These are phyloP conservation scores for Centropyge bicolor DNA, from an alignment of 2,797 vertebrate genomes.

Conservation along the genomic window DNA sequence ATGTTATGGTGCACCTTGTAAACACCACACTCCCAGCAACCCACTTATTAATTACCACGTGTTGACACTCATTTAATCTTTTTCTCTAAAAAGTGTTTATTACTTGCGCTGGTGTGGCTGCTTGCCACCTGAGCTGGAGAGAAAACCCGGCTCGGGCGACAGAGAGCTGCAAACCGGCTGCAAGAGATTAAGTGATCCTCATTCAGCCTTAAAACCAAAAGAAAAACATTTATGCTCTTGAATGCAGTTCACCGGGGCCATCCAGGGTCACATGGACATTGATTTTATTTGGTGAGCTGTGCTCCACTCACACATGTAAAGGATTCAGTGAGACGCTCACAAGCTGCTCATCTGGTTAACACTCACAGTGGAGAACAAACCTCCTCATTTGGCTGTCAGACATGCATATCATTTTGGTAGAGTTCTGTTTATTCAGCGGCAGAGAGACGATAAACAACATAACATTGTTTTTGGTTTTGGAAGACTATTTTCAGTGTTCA, in stretches of 20 bases:
- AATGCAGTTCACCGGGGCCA: slow-evolving; percentile 12
- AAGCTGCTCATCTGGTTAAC: slow-evolving; percentile 51
- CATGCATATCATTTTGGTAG: slow-evolving; percentile 56
- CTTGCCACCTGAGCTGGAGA: slow-evolving; percentile 72
- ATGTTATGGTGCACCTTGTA: slow-evolving; percentile 86
- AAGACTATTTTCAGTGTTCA: slow-evolving; percentile 52
- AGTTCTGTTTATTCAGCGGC: slow-evolving; percentile 53
- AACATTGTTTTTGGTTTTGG: slow-evolving; percentile 52
- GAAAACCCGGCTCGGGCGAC: slow-evolving; percentile 75
- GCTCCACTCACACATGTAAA: slow-evolving; percentile 19
- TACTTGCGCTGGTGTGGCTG: slow-evolving; percentile 81
- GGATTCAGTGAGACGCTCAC: slow-evolving; percentile 18
- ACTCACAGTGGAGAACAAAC: slow-evolving; percentile 54
- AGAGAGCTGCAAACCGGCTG: slow-evolving; percentile 40
- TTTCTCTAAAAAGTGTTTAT: slow-evolving; percentile 91
- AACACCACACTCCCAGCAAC: slow-evolving; percentile 86
- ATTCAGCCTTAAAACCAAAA: slow-evolving; percentile 19
- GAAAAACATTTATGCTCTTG: slow-evolving; percentile 29
- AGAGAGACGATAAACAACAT: slow-evolving; percentile 43
- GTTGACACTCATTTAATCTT: slow-evolving; percentile 87
- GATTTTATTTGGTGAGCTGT: slow-evolving; percentile 31
- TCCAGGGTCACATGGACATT: slow-evolving; percentile 30
- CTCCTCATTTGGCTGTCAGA: slow-evolving; percentile 54
- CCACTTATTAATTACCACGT: slow-evolving; percentile 88
- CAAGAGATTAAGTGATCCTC: slow-evolving; percentile 24